Evolutionary conservation across 2,113 vertebrate species (phyloP), one percentile per base, ranked within the genome.

Genomic region (Struthio camelus): DNA sequence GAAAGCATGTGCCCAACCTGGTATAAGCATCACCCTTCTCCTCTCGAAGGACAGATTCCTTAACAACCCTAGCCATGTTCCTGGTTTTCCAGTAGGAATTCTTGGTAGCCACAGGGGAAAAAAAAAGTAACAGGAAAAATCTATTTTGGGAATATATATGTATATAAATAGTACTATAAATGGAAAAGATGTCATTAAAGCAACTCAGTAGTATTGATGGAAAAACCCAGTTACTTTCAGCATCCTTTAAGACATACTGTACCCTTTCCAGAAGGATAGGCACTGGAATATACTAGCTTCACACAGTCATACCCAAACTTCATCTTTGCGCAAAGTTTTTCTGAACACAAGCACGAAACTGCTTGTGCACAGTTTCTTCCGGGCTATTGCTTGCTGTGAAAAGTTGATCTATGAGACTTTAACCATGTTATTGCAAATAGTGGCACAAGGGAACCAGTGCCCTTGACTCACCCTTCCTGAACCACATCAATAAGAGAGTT

Each of bases 321-420:
- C 46, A 82, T 30, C 50, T 28, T n/a, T 25, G 32, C 0, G 0
- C 53, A 69, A 30, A 20, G 5, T 46, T 8, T 72, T 4, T 22
- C 34, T 14, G 44, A 62, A 58, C 20, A 36, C 1, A 3, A 34
- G 8, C 11, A 17, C 4, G 1, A 5, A 12, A 40, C 78, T 15
- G 28, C 0, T 0, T 0, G 3, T 6, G 6, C 28, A 15, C 16
- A 42, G 40, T 8, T 77, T 38, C 23, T n/a, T 54, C 81, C 11
- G 6, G 38, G 61, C n/a, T 59, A 70, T 58, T 28, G 44, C 69
- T 71, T 38, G 69, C 80, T 51, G 40, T 0, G 3, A 48, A 76
- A 72, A 50, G 62, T 58, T 53, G 75, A 77, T 54, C 17, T 50
- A 75, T 44, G 34, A 82, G n/a, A 76, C 38, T 56, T 53, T 34